Evolutionary conservation across 2,888 invertebrate species (phyloP).

Genomic region (Epinotia bilunana): DNA sequence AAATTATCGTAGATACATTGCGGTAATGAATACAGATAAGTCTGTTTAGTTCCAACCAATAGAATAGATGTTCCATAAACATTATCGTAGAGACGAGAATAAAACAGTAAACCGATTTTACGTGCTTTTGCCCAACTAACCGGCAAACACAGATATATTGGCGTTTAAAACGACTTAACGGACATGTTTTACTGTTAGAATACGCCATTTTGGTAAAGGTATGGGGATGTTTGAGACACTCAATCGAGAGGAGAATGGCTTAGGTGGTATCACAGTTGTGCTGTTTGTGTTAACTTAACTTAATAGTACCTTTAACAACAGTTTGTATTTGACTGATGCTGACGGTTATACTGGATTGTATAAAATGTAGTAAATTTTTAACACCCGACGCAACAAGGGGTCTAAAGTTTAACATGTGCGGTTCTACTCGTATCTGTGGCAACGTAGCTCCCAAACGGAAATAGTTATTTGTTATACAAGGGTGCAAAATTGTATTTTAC

Average conservation of each 20-base stretch:
- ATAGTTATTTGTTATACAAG: no score
- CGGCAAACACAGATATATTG: slow-evolving; percentile 7
- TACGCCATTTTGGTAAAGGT: background rate
- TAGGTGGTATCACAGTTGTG: slow-evolving; percentile 1
- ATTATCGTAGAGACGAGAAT: slow-evolving; percentile 14
- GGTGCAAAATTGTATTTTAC: no score
- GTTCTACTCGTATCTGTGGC: no score
- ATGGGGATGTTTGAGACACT: background rate
- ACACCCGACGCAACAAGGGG: no score
- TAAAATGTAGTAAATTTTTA: background rate
- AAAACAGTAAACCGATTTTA: slow-evolving; percentile 28
- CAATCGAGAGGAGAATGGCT: background rate
- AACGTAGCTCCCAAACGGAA: no score
- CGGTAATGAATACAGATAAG: background rate
- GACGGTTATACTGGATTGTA: background rate
- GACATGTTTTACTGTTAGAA: background rate
- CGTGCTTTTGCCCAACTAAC: slow-evolving; percentile 9
- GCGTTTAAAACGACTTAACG: background rate
- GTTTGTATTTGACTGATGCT: background rate
- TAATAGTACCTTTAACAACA: background rate
- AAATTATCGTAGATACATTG: background rate
- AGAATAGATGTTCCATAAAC: slow-evolving; percentile 26
- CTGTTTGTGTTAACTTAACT: background rate
- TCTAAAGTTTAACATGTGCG: no score
- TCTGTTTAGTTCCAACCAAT: background rate